phyloP scores from a whole-genome alignment of 92 coral and sea anemone species.

The Anthopleura xanthogrammica region DNA sequence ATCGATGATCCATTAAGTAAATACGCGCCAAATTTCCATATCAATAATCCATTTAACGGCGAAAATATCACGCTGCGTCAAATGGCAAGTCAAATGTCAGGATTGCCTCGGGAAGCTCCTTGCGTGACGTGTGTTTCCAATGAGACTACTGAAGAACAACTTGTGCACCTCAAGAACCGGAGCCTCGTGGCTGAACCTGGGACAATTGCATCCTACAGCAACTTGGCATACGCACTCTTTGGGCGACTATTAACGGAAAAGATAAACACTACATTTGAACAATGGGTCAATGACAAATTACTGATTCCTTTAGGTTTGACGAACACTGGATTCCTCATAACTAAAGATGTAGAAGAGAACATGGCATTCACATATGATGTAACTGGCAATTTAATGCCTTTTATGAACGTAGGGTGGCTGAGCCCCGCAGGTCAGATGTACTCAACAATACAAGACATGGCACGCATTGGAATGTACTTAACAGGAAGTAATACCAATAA shows the following conservation, averaged over 20 bases:
- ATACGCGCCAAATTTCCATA: slow-evolving; percentile 75
- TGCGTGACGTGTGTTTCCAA: slow-evolving; percentile 41
- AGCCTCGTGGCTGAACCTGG: slow-evolving; percentile 54
- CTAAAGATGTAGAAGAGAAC: slow-evolving; percentile 18
- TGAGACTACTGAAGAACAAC: slow-evolving; percentile 46
- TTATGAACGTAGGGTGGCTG: slow-evolving; percentile 36
- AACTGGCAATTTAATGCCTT: slow-evolving; percentile 12
- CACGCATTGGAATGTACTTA: slow-evolving; percentile 31
- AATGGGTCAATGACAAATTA: slow-evolving; percentile 26
- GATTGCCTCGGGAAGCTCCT: slow-evolving; percentile 74
- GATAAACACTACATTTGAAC: slow-evolving; percentile 29
- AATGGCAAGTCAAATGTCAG: slow-evolving; percentile 76
- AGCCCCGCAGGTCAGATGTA: slow-evolving; percentile 49
- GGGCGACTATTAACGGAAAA: slow-evolving; percentile 48
- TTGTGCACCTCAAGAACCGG: slow-evolving; percentile 27
- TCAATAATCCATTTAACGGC: slow-evolving; percentile 62
- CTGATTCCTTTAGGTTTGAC: slow-evolving; percentile 28
- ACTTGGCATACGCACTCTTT: slow-evolving; percentile 53
- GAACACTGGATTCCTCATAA: slow-evolving; percentile 37
- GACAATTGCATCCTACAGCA: slow-evolving; percentile 58
- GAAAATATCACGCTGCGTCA: slow-evolving; percentile 78
- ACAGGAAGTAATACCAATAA: slow-evolving; percentile 9
- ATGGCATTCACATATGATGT: slow-evolving; percentile 42
- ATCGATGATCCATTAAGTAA: slow-evolving; percentile 74
- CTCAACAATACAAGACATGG: slow-evolving; percentile 30